Evolutionary conservation across 2,797 vertebrate genomes (phyloP), one percentile per base, ranked within the genome.

Genomic region (Oreortyx pictus): DNA sequence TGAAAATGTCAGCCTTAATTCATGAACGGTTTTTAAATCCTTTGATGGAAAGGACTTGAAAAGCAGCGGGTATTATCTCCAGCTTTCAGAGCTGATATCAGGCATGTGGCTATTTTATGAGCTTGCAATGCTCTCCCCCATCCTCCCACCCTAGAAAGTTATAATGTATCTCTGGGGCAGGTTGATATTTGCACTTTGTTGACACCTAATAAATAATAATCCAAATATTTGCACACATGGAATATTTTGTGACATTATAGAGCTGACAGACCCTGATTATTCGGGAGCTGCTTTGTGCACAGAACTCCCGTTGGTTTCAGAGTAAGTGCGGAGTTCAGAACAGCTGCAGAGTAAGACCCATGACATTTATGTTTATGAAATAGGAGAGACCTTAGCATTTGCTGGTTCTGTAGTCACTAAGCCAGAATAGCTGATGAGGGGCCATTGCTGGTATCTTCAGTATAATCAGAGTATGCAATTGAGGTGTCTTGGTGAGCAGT

Each of bases 351-450:
- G 77, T 95, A 92, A 96, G 90, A 93, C 92, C 90, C 70, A 44
- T 96, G 95, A 96, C 96, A 96, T 95, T 96, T 96, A 95, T 96
- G 92, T 92, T 96, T 96, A 96, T 96, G 94, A 96, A 95, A 92
- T 92, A 95, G 92, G 90, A 95, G 95, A 96, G 96, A 94, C 90
- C 93, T 96, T 96, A 96, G 94, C 93, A 93, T 92, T 87, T 89
- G 79, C 87, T 89, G 80, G 84, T 93, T 92, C 82, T 94, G 87
- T 93, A 96, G 92, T 82, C 90, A 91, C 92, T 94, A 94, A 95
- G 79, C 82, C 76, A 60, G 94, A 95, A 96, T 93, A 95, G 87
- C 88, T 95, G 95, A 96, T 96, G 89, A 94, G 92, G 61, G 89
- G 82, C 74, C 87, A 88, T 94, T 73, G 66, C 76, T 33, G 16